Evolutionary conservation across 1,140 invertebrate species (phyloP), one percentile per base, ranked within the genome.

Genomic region (Epicauta chinensis): DNA sequence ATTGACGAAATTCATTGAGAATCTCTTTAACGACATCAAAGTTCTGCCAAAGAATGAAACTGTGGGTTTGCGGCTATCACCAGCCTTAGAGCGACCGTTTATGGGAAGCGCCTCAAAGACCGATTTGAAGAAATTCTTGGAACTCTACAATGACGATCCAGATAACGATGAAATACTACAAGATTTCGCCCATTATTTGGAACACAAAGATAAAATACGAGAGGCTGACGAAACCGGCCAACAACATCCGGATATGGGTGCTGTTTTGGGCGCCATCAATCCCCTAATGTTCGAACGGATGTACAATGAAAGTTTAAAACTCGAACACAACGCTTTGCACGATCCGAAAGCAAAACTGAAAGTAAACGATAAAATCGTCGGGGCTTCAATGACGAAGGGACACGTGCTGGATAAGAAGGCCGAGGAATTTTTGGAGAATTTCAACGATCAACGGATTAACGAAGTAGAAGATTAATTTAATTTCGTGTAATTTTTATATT

Each of bases 81-180:
- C 40, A 13, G 46, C 59, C 6, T 36, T 62, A 6, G 23, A 55
- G 12, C 55, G 46, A 15, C 60, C 60, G 0, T 62, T 62, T 31
- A 62, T 62, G 60, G 39, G 44, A n/a, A n/a, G 0, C n/a, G 34
- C 10, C 23, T 46, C 6, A 43, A 46, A 15, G 47, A 52, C 0
- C 9, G 36, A 58, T 3, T 31, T 58, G 16, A 35, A 51, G 13
- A 40, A 55, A 16, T 58, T 46, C 32, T 43, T 58, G 15, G 31
- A 48, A n/a, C 41, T 43, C 12, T 50, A 55, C 16, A 52, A 52
- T 10, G 47, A 47, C 10, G 43, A 46, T 39, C 9, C 14, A 10
- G 37, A 13, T 9, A 14, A 23, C 4, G 23, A 23, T 2, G 23
- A 23, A 23, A 23, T 23, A 5, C 7, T 23, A 7, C 23, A 23